Evolutionary conservation across 2,113 vertebrate genomes (phyloP), one percentile per base, ranked within the genome.

Genomic region (Notothenia rossii): DNA sequence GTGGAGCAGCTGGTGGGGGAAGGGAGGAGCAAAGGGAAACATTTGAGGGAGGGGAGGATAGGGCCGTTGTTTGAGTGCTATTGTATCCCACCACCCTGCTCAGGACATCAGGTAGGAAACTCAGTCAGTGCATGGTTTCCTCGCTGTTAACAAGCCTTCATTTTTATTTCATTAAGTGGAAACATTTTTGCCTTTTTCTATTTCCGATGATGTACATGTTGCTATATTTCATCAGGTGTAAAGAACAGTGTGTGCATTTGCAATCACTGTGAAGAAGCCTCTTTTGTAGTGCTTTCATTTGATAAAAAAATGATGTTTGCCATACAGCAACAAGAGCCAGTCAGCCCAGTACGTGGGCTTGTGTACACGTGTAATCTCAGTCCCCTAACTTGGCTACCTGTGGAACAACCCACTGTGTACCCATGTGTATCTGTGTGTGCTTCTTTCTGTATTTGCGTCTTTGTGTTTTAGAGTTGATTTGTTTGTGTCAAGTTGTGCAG

Each of bases 51-150:
- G 77, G 5, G 75, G 63, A 83, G 75, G 63, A 62, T 53, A 61
- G 70, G 54, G 78, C 72, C 4, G 79, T 89, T 87, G 77, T 88
- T 84, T 54, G 3, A 78, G 56, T 66, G 53, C 81, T 83, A 76
- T 89, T 91, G 86, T 85, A 55, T 73, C 33, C 22, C 11, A 48
- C 86, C 77, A 55, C 75, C 40, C 69, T 64, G 73, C 72, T 77
- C 73, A 66, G 76, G 72, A 89, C 66, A 59, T 71, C 68, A 91
- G 93, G 93, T 94, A 92, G 86, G 90, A 77, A 25, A 78, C n/a
- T 2, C n/a, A 61, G 69, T 76, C 13, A 64, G 4, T 54, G 64
- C 29, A 29, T 29, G 0, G 0, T 67, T 50, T 78, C 9, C 10
- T 63, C 29, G 50, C 80, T 20, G 3, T 63, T 67, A 36, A 76